Evolutionary conservation across 2,888 invertebrate species (phyloP).

Genomic region (Lasioglossum villosulum): DNA sequence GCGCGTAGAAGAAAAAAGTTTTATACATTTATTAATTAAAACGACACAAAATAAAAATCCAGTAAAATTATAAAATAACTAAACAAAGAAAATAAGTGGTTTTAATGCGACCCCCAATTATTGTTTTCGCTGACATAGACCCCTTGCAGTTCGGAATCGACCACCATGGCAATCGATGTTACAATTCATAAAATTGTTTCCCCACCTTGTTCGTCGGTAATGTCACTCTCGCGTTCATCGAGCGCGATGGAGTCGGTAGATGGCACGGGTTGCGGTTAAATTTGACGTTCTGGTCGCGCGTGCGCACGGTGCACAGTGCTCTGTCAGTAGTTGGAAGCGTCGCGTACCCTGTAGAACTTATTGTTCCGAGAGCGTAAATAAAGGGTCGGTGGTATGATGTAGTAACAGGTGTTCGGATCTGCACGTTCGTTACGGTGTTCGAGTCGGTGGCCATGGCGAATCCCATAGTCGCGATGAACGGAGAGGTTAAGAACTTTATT

Average conservation of each 20-base stretch:
- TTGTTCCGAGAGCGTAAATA: slow-evolving; percentile 17
- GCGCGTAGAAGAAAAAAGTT: too few relatives aligned
- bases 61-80: too few relatives aligned
- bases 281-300: background rate
- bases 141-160: too few relatives aligned
- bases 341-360: slow-evolving; percentile 23
- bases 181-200: too few relatives aligned
- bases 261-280: slow-evolving; percentile 1
- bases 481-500: slow-evolving; percentile 28
- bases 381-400: slow-evolving; percentile 19
- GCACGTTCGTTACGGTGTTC: slow-evolving; percentile 8
- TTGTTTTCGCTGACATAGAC: too few relatives aligned
- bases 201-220: slow-evolving; percentile 9
- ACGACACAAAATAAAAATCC: too few relatives aligned
- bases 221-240: too few relatives aligned
- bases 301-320: slow-evolving; percentile 30
- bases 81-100: too few relatives aligned
- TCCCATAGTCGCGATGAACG: slow-evolving; percentile 4
- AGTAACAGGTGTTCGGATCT: slow-evolving; percentile 18
- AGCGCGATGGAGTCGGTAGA: slow-evolving; percentile 5
- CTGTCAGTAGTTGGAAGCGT: slow-evolving; percentile 27
- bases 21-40: too few relatives aligned
- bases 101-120: too few relatives aligned
- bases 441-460: slow-evolving; percentile 30
- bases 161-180: too few relatives aligned